Evolutionary conservation across 2,888 invertebrate genomes (phyloP).

Genomic region (Tineola bisselliella): DNA sequence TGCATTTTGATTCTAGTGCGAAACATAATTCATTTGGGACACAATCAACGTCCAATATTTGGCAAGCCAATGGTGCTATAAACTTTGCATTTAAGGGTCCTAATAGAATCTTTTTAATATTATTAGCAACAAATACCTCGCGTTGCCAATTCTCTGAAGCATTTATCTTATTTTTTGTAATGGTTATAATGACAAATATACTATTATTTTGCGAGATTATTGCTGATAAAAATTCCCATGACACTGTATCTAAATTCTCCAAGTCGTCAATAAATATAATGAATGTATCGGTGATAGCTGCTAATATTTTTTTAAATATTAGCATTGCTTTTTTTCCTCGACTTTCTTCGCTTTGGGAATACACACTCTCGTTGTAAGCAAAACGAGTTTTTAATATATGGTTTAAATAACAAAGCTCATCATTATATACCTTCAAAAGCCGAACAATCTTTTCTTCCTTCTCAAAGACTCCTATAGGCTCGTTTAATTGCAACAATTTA

Average conservation of each 20-base stretch:
- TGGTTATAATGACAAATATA: conserved; percentile 42
- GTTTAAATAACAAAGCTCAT: conserved; percentile 66
- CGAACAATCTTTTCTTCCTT: conserved; percentile 52
- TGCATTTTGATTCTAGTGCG: conserved; percentile 50
- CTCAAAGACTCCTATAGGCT: conserved; percentile 39
- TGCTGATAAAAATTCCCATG: conserved; percentile 50
- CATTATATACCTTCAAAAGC: conserved; percentile 34
- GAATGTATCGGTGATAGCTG: conserved; percentile 30
- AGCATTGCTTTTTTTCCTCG: conserved; percentile 43
- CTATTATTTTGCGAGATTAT: conserved; percentile 31
- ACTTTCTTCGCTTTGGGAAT: conserved; percentile 36
- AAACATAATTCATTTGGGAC: conserved; percentile 62
- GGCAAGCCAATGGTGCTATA: conserved; percentile 66
- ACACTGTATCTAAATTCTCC: conserved; percentile 53
- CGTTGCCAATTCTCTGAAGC: conserved; percentile 49
- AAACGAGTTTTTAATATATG: conserved; percentile 61
- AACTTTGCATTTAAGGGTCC: conserved; percentile 40
- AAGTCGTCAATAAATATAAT: conserved; percentile 60
- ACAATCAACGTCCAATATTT: conserved; percentile 67
- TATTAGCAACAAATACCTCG: conserved; percentile 42
- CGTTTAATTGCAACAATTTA: conserved; percentile 42
- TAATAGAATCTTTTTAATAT: conserved; percentile 50
- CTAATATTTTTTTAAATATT: conserved; percentile 45
- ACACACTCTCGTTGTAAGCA: conserved; percentile 49
- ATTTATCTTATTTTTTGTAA: conserved; percentile 47